Percentiles rank a stretch among this genome's conserved stretches.
Conservation (phyloP, 2,888 invertebrate species). For the Mesorhabditis spiculigera region DNA sequence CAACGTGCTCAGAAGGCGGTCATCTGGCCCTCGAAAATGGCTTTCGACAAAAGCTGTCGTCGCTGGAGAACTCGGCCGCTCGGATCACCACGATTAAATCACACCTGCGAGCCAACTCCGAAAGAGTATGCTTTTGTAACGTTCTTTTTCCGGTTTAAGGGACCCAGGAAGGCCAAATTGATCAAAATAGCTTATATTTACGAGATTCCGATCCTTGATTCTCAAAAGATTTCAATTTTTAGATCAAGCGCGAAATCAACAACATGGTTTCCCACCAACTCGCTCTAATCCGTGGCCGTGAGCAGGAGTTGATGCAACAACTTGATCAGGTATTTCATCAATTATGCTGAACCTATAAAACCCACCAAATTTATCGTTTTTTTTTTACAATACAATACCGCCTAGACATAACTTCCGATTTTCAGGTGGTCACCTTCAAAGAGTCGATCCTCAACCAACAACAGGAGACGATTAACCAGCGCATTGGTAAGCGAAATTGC, state of each 20-base stretch:
- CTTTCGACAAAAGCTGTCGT: not conserved
- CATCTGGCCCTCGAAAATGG: constrained; percentile 4
- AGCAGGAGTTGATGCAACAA: not conserved
- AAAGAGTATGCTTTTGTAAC: not conserved
- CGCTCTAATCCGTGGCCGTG: not conserved
- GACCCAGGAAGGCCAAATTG: not conserved
- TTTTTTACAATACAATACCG: not conserved
- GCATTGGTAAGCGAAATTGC: not conserved
- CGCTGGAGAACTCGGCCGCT: constrained; percentile 8
- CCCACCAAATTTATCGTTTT: no score
- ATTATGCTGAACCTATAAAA: no score
- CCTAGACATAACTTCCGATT: not conserved
- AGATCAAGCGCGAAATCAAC: not conserved
- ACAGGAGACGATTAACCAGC: not conserved
- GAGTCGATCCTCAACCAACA: not conserved
- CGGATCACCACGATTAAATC: constrained; percentile 6
- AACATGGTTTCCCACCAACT: constrained; percentile 4
- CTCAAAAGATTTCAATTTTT: not conserved
- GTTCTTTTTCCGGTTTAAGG: no score
- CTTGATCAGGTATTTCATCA: not conserved
- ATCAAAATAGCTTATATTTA: not conserved
- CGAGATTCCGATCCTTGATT: not conserved
- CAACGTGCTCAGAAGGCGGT: not conserved
- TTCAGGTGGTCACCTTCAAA: not conserved
- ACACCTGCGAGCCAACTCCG: not conserved